Base-by-base conservation (phyloP, 2,113 vertebrate species). In the Gorilla gorilla region DNA sequence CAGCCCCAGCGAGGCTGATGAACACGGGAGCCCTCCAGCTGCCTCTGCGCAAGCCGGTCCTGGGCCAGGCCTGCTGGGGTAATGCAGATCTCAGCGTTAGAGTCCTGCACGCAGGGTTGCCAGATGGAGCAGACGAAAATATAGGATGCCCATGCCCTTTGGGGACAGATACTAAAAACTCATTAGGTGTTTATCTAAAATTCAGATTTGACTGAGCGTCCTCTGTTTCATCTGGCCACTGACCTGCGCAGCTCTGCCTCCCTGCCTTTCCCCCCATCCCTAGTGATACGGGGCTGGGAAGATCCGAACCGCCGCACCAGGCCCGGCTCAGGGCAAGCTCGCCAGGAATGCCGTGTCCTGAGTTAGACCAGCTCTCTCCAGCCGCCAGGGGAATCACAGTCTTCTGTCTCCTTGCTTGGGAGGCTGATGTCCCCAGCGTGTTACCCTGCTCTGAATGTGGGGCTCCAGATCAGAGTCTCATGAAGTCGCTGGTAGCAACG, bases 391-490 rank as follows among this genome's bases (percentile, higher is more conserved):
- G 2, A 0, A 5, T 45, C 73, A 35, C 17, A 68, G 73, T 8
- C 0, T 10, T 17, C 50, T 40, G 14, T 50, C 32, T 10, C 30
- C 5, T 3, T 3, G 8, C 72, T 88, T 2, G 0, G 32, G 6
- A 59, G 16, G 55, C 55, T 66, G 30, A 4, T 43, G 35, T 57
- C 16, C 8, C 72, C 89, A 13, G 20, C 9, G 2, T 6, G 1
- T 32, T 6, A 18, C 18, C 43, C 59, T 16, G 59, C 35, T 72
- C 23, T 8, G 40, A 89, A 64, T 10, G 4, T 20, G 70, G 61
- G 11, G 8, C 9, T 45, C 11, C 27, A 43, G 50, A 40, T 8
- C 25, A 13, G n/a, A 7, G 11, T 81, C 64, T 25, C 73, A 80
- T 50, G 70, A 92, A 38, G n/a, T 3, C n/a, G 6, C 35, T 11